Evolutionary conservation across 2,888 invertebrate species (phyloP), one percentile per base, ranked within the genome.

Genomic region (Dione vanillae): DNA sequence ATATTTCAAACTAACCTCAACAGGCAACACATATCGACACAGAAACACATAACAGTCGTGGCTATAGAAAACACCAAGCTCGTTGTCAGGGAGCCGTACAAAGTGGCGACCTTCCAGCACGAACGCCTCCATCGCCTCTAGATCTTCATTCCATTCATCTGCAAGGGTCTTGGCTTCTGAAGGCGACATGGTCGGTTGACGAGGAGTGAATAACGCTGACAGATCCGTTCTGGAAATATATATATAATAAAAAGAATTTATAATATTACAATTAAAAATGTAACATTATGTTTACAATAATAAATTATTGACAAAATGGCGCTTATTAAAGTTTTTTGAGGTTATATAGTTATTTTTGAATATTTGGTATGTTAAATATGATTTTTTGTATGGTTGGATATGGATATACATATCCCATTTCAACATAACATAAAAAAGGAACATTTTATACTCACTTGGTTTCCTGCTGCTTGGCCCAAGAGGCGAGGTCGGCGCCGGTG

Each of bases 11-110:
- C 76, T 71, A 16, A 94, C 94, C 79, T 96, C 96, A 2, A 93
- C 92, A 0, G 96, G 96, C 80, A 98, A 95, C 95, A 98, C 98
- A 88, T 99, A 99, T 79, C 98, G 96, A 85, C 99, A 99, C 14
- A 99, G 94, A 90, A 99, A 99, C 61, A 99, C 99, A 84, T 99
- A 99, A 88, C 99, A 99, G 88, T 99, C 99, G 75, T 96, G 96
- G 73, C 97, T 97, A 90, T 98, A 96, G 93, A 99, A 99, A 40
- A 94, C 93, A 80, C 97, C 98, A 37, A 98, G 94, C 92, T 99
- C 99, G 84, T 97, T 96, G 85, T 99, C 98, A 0, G 99, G 99
- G 67, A 99, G 94, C 0, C 98, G 95, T n/a, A 98, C 98, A 92
- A 99, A 99, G 91, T 99, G 99, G 80, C 97, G 96, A 12, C 98